Conservation (phyloP, 37 sponge, comb jelly and placozoan genomes). For the Hexactinellida sp. region DNA sequence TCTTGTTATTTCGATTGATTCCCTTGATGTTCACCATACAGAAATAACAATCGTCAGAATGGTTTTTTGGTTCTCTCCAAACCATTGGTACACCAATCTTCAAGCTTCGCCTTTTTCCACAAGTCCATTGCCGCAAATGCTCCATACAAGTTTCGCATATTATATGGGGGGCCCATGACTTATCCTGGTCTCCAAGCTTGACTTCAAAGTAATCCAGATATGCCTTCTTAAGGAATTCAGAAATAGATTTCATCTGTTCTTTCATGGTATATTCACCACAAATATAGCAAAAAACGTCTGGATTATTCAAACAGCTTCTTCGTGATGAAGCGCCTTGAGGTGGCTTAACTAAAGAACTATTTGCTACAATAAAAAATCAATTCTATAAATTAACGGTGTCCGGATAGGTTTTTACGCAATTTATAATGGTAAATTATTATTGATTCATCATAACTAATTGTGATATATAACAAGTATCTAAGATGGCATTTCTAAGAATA, state of each 20-base stretch:
- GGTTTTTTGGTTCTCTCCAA: background rate
- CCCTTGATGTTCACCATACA: background rate
- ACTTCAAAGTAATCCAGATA: background rate
- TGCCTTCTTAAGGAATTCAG: background rate
- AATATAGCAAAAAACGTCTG: background rate
- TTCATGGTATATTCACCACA: constrained; percentile 1
- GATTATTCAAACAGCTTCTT: background rate
- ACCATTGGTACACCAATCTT: background rate
- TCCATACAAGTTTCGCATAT: background rate
- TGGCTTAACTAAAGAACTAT: too few relatives aligned
- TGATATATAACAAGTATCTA: too few relatives aligned
- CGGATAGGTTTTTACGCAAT: too few relatives aligned
- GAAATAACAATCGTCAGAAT: background rate
- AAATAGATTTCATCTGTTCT: background rate
- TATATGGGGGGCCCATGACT: background rate
- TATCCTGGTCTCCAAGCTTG: background rate
- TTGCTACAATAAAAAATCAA: too few relatives aligned
- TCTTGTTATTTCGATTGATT: background rate
- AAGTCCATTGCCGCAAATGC: background rate
- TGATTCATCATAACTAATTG: too few relatives aligned
- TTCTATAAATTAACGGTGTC: too few relatives aligned
- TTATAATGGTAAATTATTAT: too few relatives aligned
- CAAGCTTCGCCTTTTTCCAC: background rate
- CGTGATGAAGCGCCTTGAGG: too few relatives aligned
- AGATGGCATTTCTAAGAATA: too few relatives aligned